Evolutionary conservation across 2,888 invertebrate genomes (phyloP), one percentile per base, ranked within the genome.

Genomic region (Dryobotodes eremita): DNA sequence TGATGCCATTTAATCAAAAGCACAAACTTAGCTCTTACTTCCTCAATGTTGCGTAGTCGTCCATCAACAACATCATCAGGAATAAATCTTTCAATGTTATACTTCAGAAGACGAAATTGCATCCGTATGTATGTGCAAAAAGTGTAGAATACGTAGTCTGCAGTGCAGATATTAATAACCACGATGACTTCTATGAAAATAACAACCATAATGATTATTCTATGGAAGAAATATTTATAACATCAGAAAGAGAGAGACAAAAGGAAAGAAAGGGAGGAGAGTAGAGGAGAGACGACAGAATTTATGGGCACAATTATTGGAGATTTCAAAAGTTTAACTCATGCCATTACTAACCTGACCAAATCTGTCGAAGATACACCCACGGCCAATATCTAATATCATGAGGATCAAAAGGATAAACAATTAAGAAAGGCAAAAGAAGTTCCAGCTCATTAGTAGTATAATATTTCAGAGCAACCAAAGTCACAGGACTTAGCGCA

Each of bases 371-470:
- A 10, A 94, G 20, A 80, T 94, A 95, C 2, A 93, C 91, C 72
- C 91, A 91, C 1, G 95, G 95, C 92, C 93, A 95, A 70, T 91
- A 89, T 61, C 81, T 91, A 0, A 92, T 79, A 62, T 93, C 90
- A 55, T 89, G 92, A 17, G 92, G 79, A 86, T 95, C 91, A 73
- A 96, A 95, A 0, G 95, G 95, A 90, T 95, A 96, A n/a, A 90
- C 66, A 36, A 93, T 87, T 0, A 92, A 77, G 79, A 94, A 94
- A 0, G 95, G 95, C 31, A 95, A 72, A 26, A 92, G 59, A 31
- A 93, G 82, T 13, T 93, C 90, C 0, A 94, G 13, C 66, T 92
- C 87, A 2, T 90, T 89, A 0, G 91, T 92, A 31, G 89, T 88
- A 17, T 81, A 85, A 88, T 94, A 96, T 13, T 92, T 93, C 1